Evolutionary conservation across 2,113 vertebrate species (phyloP).

Genomic region (Ammospiza nelsoni): DNA sequence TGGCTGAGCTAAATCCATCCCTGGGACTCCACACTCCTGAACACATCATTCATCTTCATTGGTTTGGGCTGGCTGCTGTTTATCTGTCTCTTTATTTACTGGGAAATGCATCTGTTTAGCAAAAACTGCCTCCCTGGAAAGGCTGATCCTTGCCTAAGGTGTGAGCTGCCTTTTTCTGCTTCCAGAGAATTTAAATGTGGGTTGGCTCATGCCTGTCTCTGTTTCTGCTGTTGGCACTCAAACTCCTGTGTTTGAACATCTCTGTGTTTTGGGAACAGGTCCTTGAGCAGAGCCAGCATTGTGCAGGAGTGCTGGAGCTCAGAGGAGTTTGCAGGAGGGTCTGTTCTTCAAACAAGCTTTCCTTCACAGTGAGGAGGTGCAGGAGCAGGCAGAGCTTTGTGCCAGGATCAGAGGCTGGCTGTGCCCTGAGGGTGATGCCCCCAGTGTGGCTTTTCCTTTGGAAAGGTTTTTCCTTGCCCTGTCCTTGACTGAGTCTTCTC

Average conservation of each 20-base stretch:
- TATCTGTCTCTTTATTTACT: background rate
- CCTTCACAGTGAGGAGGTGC: rapidly evolving
- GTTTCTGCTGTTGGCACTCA: background rate
- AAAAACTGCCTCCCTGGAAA: background rate
- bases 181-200: background rate
- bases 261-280: background rate
- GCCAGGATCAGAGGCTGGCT: background rate
- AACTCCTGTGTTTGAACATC: background rate
- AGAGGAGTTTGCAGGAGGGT: background rate
- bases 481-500: background rate
- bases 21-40: background rate
- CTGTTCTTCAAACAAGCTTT: background rate
- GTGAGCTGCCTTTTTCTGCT: background rate
- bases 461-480: background rate
- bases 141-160: background rate
- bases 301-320: background rate
- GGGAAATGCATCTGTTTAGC: background rate
- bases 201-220: background rate
- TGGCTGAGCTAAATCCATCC: background rate
- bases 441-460: background rate
- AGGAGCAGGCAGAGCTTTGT: background rate
- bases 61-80: background rate
- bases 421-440: background rate
- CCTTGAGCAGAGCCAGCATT: background rate
- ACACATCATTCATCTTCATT: background rate